Evolutionary conservation across 2,113 vertebrate species (phyloP).

Genomic region (Amphilophus citrinellus): DNA sequence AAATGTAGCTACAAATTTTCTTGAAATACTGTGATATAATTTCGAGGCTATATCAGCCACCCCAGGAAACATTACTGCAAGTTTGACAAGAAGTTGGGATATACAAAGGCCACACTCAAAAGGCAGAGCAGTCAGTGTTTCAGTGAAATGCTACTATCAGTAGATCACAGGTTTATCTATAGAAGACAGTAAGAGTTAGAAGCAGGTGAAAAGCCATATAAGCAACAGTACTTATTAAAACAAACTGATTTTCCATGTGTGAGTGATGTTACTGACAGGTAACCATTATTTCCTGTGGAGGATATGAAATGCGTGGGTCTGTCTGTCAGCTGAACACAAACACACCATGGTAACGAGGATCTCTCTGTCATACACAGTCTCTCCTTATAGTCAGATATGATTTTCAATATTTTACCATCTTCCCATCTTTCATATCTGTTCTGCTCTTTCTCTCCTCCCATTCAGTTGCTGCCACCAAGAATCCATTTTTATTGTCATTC

Average conservation of each 20-base stretch:
- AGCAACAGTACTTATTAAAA: too few relatives aligned
- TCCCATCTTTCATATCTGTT: not conserved
- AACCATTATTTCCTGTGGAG: constrained; percentile 7
- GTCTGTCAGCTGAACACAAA: constrained; percentile 7
- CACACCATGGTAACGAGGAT: not conserved
- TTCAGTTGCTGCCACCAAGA: not conserved
- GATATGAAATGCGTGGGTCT: constrained; percentile 4
- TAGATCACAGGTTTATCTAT: too few relatives aligned
- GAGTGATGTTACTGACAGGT: not conserved
- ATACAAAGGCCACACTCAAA: too few relatives aligned
- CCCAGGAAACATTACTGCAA: not conserved
- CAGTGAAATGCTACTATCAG: too few relatives aligned
- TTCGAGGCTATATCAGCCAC: not conserved
- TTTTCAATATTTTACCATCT: constrained; percentile 3
- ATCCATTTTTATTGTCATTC: not conserved
- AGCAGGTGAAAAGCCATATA: too few relatives aligned
- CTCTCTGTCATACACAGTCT: not conserved
- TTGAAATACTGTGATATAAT: not conserved
- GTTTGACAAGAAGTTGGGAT: too few relatives aligned
- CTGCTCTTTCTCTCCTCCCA: not conserved
- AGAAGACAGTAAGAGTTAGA: too few relatives aligned
- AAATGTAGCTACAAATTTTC: too few relatives aligned
- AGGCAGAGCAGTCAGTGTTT: too few relatives aligned
- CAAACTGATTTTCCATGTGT: not conserved
- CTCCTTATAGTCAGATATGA: not conserved